phyloP scores from a whole-genome alignment of 2,888 invertebrate species.

The Ennomos quercinarius region DNA sequence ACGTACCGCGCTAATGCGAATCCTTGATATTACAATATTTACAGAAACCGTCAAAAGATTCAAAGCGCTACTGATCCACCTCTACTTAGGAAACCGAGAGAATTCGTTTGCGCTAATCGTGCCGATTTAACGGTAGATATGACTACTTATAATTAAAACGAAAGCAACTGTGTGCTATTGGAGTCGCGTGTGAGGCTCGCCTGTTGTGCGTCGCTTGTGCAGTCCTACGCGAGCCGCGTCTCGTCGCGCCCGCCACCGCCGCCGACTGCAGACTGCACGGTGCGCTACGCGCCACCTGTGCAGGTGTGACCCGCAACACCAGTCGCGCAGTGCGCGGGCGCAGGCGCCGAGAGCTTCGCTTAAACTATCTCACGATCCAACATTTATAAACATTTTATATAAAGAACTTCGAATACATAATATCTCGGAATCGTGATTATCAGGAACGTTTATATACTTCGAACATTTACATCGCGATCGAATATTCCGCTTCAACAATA shows the following conservation, averaged over 20 bases:
- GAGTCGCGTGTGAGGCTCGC: constrained; percentile 72
- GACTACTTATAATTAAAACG: constrained; percentile 81
- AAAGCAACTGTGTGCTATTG: constrained; percentile 79
- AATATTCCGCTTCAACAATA: constrained; percentile 76
- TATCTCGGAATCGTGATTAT: constrained; percentile 68
- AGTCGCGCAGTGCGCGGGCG: constrained; percentile 38
- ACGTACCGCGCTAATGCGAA: constrained; percentile 74
- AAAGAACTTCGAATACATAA: constrained; percentile 72
- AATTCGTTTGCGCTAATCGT: constrained; percentile 73
- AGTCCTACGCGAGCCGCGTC: constrained; percentile 34
- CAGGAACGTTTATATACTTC: constrained; percentile 72
- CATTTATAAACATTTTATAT: constrained; percentile 62
- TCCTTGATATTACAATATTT: constrained; percentile 80
- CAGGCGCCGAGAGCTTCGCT: constrained; percentile 47
- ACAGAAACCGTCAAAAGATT: constrained; percentile 67
- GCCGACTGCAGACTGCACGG: neutral
- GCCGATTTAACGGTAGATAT: constrained; percentile 74
- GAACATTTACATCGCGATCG: constrained; percentile 64
- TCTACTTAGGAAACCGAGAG: constrained; percentile 82
- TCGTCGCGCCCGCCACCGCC: constrained; percentile 22
- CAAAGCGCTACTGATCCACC: constrained; percentile 82
- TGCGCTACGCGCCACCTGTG: neutral
- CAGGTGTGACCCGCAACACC: neutral
- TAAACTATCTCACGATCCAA: constrained; percentile 65
- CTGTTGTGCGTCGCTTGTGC: constrained; percentile 74